Evolutionary conservation across 2,888 invertebrate genomes (phyloP), one percentile per base, ranked within the genome.

Genomic region (Yponomeuta malinellus): DNA sequence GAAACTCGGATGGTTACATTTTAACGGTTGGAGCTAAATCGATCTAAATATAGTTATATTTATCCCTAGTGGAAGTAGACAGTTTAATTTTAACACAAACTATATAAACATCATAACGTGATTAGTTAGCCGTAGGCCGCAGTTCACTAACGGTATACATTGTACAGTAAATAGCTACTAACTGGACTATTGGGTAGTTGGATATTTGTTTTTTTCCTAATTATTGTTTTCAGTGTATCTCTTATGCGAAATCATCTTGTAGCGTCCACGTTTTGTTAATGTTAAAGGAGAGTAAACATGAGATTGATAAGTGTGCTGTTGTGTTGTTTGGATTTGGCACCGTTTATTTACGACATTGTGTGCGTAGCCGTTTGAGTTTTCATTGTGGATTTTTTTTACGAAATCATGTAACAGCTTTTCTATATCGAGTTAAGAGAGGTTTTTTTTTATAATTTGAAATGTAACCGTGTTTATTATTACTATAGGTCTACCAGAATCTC

Each of bases 161-260:
- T 89, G 89, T 90, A 89, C 90, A 90, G 89, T 90, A 89, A 85
- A 70, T 70, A 29, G 8, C 63, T 87, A 90, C 89, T 89, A 89
- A 90, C 87, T 88, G 88, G 89, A 88, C 88, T 88, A 83, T 87
- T 88, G 88, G 90, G 90, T 90, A 90, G 90, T 88, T 90, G 90
- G 90, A 89, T 90, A 90, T 90, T 89, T 59, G 89, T 89, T 87
- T 87, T 23, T 87, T 88, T 89, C 87, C 86, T 63, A 86, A 81
- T 84, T 83, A 84, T 83, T 76, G 43, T 80, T 81, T 84, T 84
- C 79, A 80, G 81, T 80, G 78, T 84, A 43, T 80, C 81, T 79
- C 43, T 80, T 82, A 80, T 84, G 81, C 83, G 79, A 82, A 77
- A 84, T 86, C 83, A 83, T 88, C 86, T 81, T 82, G 83, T 83